Percentiles rank a stretch among this genome's conserved stretches.
Evolutionary conservation across 2,888 invertebrate genomes (phyloP).

Genomic region (Parapristionchus giblindavisi): DNA sequence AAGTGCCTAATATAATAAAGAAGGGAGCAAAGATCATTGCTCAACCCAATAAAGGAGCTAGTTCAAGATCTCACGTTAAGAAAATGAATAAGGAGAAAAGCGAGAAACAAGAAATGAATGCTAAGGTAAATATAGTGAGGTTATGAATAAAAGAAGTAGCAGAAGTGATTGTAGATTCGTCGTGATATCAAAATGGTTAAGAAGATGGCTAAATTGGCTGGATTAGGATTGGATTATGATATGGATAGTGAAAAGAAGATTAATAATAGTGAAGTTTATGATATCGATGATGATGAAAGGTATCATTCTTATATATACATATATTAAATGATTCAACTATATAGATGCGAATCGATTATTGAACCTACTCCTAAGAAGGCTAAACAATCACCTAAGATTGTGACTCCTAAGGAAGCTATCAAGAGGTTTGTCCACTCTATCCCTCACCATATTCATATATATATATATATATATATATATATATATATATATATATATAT

Average conservation of each 20-base stretch:
- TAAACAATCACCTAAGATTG: no score
- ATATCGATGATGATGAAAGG: conserved; percentile 20
- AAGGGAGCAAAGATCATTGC: conserved; percentile 48
- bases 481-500: no score
- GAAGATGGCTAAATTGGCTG: conserved; percentile 43
- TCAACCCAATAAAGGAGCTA: conserved; percentile 48
- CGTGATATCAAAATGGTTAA: conserved; percentile 32
- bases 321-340: no score
- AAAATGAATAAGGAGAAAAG: conserved; percentile 35
- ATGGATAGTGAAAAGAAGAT: conserved; percentile 33
- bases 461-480: no score
- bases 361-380: not conserved
- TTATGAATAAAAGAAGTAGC: conserved; percentile 2
- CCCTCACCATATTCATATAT: no score
- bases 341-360: conserved; percentile 1
- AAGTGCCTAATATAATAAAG: conserved; percentile 50
- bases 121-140: conserved; percentile 24
- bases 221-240: conserved; percentile 53
- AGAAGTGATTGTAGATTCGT: conserved; percentile 37
- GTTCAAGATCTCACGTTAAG: conserved; percentile 40
- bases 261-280: conserved; percentile 23
- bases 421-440: no score
- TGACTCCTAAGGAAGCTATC: no score
- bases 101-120: conserved; percentile 42
- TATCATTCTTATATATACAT: no score